Conservation (phyloP, 2,797 vertebrate species). For the Sebastes flavidus region DNA sequence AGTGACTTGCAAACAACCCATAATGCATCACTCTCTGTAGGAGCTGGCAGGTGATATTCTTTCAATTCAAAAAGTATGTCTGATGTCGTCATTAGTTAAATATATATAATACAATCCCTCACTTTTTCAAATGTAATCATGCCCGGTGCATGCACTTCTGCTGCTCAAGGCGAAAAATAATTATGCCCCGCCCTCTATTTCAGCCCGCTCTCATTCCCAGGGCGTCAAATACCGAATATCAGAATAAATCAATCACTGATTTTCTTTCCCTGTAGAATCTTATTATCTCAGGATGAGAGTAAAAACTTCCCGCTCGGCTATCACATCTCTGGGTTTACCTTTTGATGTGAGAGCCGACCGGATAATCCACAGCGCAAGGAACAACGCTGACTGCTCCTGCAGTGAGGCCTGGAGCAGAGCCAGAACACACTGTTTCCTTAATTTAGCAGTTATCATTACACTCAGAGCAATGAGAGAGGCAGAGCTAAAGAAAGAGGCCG, state of each 20-base stretch:
- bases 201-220: too few relatives aligned
- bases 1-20: too few relatives aligned
- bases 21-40: too few relatives aligned
- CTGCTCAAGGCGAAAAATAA: too few relatives aligned
- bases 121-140: too few relatives aligned
- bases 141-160: neutral
- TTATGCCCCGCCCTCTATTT: too few relatives aligned
- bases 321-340: conserved; percentile 12
- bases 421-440: conserved; percentile 29
- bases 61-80: too few relatives aligned
- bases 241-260: neutral
- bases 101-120: too few relatives aligned
- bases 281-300: neutral
- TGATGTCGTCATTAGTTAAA: too few relatives aligned
- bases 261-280: neutral
- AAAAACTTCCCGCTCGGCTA: neutral
- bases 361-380: conserved; percentile 30
- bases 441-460: conserved; percentile 32
- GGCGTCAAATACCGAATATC: neutral
- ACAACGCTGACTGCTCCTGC: conserved; percentile 8
- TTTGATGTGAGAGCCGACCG: conserved; percentile 22
- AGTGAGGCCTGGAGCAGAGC: conserved; percentile 27
- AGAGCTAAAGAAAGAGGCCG: neutral
- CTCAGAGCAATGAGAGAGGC: conserved; percentile 9
- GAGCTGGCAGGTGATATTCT: too few relatives aligned